Evolutionary conservation across 2,888 invertebrate species (phyloP).

Genomic region (Eupithecia subumbrata): DNA sequence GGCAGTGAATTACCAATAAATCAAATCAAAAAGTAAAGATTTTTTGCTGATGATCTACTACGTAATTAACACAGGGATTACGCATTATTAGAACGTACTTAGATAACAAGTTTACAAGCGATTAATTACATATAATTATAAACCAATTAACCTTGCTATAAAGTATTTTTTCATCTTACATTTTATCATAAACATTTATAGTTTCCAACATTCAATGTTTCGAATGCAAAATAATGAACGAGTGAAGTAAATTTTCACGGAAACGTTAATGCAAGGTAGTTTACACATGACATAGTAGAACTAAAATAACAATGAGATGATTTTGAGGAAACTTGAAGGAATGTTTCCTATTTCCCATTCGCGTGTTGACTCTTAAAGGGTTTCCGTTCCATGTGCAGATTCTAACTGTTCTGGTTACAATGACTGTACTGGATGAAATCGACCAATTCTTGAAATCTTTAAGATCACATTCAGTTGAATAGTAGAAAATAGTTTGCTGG

Average conservation of each 20-base stretch:
- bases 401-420: constrained; percentile 3
- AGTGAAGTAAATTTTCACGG: neutral
- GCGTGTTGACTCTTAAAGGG: constrained; percentile 32
- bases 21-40: too few relatives aligned
- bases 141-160: neutral
- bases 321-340: constrained; percentile 20
- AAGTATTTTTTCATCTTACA: neutral
- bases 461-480: neutral
- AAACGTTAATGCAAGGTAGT: neutral
- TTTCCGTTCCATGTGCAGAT: constrained; percentile 24
- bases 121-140: neutral
- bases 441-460: neutral
- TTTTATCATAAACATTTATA: neutral
- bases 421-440: constrained; percentile 1
- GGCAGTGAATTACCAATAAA: too few relatives aligned
- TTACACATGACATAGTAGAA: constrained; percentile 14
- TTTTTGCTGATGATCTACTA: neutral
- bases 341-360: constrained; percentile 29
- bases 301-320: constrained; percentile 19
- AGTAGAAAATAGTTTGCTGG: too few relatives aligned
- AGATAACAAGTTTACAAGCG: neutral
- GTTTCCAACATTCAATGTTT: neutral
- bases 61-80: neutral
- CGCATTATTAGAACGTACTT: neutral
- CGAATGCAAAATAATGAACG: neutral